Evolutionary conservation across 2,113 vertebrate genomes (phyloP).

Genomic region (Cromileptes altivelis): DNA sequence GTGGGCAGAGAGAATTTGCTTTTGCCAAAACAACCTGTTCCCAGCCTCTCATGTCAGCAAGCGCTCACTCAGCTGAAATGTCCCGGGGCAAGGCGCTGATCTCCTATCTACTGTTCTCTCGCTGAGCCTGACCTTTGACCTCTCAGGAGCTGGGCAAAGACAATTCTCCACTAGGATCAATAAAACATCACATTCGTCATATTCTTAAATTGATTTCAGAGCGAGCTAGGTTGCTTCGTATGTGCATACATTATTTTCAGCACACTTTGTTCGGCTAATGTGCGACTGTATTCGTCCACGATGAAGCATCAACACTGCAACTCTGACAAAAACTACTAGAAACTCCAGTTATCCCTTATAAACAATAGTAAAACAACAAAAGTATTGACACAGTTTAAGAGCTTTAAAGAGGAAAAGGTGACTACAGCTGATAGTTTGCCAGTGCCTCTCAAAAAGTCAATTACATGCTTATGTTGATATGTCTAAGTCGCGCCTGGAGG

Average conservation of each 20-base stretch:
- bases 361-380: not conserved
- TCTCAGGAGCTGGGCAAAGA: not conserved
- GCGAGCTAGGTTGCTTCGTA: not conserved
- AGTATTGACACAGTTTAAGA: not conserved
- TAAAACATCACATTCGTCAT: not conserved
- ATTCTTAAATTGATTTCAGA: not conserved
- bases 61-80: constrained; percentile 6
- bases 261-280: not conserved
- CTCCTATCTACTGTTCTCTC: not conserved
- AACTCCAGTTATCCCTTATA: not conserved
- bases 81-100: constrained; percentile 12
- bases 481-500: constrained; percentile 28
- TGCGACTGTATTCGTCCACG: not conserved
- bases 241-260: not conserved
- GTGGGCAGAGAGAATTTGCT: not conserved
- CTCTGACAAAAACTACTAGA: not conserved
- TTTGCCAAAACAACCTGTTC: not conserved
- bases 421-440: constrained; percentile 5
- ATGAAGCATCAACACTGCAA: not conserved
- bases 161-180: not conserved
- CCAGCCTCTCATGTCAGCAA: not conserved
- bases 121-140: constrained; percentile 7
- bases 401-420: not conserved
- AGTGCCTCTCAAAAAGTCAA: constrained; percentile 37
- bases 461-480: constrained; percentile 23